phyloP scores from a whole-genome alignment of 2,113 vertebrate genomes.

The Hypomesus transpacificus region DNA sequence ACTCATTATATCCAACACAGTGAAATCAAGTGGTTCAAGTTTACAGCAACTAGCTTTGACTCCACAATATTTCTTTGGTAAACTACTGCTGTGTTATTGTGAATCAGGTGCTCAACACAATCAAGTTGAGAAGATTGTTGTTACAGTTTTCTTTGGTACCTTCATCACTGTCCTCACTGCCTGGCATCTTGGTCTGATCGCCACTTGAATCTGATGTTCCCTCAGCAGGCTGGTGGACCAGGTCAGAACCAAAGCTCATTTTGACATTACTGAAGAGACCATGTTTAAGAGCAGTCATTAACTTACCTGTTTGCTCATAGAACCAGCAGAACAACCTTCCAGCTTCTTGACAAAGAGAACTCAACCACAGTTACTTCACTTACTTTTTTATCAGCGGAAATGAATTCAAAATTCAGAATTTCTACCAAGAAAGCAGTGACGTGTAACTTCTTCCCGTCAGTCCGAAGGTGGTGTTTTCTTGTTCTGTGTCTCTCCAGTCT shows the following conservation, averaged over 20 bases:
- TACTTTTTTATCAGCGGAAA: neutral
- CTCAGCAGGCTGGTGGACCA: slow-evolving; percentile 31
- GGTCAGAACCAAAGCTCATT: slow-evolving; percentile 4
- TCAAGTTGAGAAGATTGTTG: neutral
- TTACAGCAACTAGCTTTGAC: too few species aligned
- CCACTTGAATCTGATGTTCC: slow-evolving; percentile 19
- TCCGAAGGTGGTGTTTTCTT: slow-evolving; percentile 7
- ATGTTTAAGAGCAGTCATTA: slow-evolving; percentile 1
- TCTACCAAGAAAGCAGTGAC: neutral
- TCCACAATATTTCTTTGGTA: too few species aligned
- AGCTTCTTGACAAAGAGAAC: neutral
- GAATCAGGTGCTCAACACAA: neutral
- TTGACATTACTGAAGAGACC: slow-evolving; percentile 16
- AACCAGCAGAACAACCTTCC: slow-evolving; percentile 9
- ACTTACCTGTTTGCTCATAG: slow-evolving; percentile 52
- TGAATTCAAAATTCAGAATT: neutral
- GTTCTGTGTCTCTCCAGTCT: slow-evolving; percentile 25
- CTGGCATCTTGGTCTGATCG: slow-evolving; percentile 14
- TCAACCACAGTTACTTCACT: slow-evolving; percentile 2
- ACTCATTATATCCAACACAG: neutral
- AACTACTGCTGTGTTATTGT: too few species aligned
- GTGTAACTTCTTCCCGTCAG: neutral
- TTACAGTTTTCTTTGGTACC: slow-evolving; percentile 55
- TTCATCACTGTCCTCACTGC: slow-evolving; percentile 65
- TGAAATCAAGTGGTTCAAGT: neutral